Conservation (phyloP, 2,113 vertebrate species). For the Coptodon rendalli region DNA sequence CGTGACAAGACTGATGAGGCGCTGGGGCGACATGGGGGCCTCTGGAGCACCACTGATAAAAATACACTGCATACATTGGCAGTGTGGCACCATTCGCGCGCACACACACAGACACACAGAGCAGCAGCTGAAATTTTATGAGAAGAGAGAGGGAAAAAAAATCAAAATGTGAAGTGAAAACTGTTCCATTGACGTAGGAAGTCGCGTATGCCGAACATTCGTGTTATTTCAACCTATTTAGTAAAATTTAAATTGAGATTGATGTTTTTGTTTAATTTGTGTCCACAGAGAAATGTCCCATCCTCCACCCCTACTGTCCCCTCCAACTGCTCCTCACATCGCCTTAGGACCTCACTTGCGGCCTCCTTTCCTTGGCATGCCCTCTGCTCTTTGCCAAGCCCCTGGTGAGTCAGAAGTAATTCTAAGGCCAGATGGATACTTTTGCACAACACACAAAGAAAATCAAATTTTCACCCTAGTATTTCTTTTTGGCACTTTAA, state of each 20-base stretch:
- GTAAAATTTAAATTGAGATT: neutral
- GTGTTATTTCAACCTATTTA: neutral
- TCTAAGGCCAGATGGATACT: neutral
- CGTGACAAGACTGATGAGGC: conserved; percentile 77
- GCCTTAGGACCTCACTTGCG: conserved; percentile 89
- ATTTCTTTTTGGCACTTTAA: neutral
- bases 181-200: neutral
- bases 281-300: conserved; percentile 86
- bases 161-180: neutral
- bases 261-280: conserved; percentile 6
- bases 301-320: conserved; percentile 86
- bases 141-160: neutral
- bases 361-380: conserved; percentile 92
- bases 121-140: neutral
- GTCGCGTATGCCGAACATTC: fast-evolving
- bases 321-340: conserved; percentile 89
- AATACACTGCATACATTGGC: conserved; percentile 55
- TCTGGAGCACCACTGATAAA: conserved; percentile 65
- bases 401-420: conserved; percentile 78
- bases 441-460: neutral
- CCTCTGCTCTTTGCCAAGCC: conserved; percentile 89
- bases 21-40: conserved; percentile 58
- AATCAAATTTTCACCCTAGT: fast-evolving
- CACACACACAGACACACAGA: neutral
- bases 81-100: neutral